phyloP scores from a whole-genome alignment of 2,797 vertebrate species.

The Corythornis leucogaster region DNA sequence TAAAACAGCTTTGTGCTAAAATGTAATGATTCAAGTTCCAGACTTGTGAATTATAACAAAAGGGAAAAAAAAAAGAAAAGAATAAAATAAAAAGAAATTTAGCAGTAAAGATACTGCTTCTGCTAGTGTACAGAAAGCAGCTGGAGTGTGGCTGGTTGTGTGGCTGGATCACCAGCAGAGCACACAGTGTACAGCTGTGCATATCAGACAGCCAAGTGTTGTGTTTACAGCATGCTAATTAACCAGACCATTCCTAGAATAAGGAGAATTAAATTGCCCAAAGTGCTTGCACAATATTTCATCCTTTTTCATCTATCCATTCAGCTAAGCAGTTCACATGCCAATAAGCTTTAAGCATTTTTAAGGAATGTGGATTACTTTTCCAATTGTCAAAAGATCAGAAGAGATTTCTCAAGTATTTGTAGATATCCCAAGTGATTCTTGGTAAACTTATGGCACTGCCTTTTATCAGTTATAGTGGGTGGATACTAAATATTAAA shows the following conservation, averaged over 20 bases:
- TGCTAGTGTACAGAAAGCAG: background rate
- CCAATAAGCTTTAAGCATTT: constrained; percentile 42
- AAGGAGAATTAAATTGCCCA: constrained; percentile 11
- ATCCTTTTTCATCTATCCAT: background rate
- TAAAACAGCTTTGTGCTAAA: background rate
- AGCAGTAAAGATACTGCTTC: background rate
- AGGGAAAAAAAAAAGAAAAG: rapidly evolving
- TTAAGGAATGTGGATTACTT: constrained; percentile 26
- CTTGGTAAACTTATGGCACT: background rate
- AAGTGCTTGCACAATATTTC: constrained; percentile 39
- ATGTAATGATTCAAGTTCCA: background rate
- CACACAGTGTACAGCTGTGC: constrained; percentile 51
- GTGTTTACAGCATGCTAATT: constrained; percentile 43
- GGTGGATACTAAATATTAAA: background rate
- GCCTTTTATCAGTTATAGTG: background rate
- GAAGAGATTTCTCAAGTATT: constrained; percentile 32
- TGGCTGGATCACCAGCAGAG: constrained; percentile 29
- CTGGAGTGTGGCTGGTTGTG: background rate
- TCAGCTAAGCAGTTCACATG: background rate
- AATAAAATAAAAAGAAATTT: background rate
- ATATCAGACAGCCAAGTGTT: constrained; percentile 36
- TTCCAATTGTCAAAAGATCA: constrained; percentile 10
- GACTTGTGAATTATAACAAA: background rate
- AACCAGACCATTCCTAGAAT: constrained; percentile 43
- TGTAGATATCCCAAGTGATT: background rate